Conservation (phyloP, 92 coral and sea anemone genomes). For the Actinostola sp. region DNA sequence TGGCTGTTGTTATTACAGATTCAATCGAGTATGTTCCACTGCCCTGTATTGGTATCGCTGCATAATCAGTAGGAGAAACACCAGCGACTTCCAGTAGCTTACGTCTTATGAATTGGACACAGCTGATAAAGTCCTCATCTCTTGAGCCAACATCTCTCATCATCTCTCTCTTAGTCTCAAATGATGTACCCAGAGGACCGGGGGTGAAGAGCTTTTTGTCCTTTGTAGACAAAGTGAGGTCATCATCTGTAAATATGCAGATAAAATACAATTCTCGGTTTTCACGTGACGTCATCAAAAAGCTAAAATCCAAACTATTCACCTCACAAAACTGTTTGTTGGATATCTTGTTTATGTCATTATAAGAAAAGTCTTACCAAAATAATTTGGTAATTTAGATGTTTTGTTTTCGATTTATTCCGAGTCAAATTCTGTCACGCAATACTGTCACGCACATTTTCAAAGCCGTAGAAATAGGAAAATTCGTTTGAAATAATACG, state of each 20-base stretch:
- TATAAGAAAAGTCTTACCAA: too few species aligned
- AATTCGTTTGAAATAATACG: too few species aligned
- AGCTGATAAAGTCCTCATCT: conserved; percentile 80
- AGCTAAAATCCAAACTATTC: too few species aligned
- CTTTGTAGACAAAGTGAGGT: conserved; percentile 42
- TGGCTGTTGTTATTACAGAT: conserved; percentile 85
- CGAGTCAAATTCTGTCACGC: too few species aligned
- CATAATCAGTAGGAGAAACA: conserved; percentile 73
- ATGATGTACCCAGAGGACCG: conserved; percentile 90
- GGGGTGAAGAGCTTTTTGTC: conserved; percentile 97
- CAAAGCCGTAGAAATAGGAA: too few species aligned
- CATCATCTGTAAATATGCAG: conserved; percentile 4
- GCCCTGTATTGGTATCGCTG: conserved; percentile 86
- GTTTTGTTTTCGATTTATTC: too few species aligned
- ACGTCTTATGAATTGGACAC: conserved; percentile 78
- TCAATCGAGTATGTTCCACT: conserved; percentile 94
- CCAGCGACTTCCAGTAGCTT: conserved; percentile 86
- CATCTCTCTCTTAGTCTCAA: conserved; percentile 89
- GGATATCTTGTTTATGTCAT: too few species aligned
- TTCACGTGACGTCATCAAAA: too few species aligned
- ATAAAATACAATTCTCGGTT: background rate
- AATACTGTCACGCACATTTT: too few species aligned
- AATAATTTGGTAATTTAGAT: too few species aligned
- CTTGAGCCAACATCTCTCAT: conserved; percentile 95
- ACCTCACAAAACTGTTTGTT: too few species aligned